Evolutionary conservation across 2,113 vertebrate species (phyloP).

Genomic region (Cyanocitta stelleri): DNA sequence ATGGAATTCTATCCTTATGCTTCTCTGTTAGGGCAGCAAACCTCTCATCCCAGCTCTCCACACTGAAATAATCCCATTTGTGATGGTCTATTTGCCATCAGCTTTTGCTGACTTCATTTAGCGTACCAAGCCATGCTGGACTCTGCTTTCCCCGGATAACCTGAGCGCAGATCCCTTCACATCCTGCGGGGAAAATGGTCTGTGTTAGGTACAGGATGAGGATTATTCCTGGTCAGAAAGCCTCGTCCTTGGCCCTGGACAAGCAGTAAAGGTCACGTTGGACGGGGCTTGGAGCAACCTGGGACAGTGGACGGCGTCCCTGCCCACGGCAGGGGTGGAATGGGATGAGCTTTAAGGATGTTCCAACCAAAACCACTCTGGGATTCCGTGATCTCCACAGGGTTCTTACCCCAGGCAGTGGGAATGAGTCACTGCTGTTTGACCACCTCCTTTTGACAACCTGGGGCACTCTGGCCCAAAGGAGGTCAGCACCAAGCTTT

Average conservation of each 20-base stretch:
- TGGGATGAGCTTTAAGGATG: background rate
- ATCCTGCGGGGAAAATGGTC: accelerated
- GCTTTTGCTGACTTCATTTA: background rate
- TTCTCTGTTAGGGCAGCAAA: background rate
- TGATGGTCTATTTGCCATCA: background rate
- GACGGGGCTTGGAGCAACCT: background rate
- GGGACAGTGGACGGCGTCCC: background rate
- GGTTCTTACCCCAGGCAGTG: background rate
- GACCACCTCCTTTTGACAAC: background rate
- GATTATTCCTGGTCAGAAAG: background rate
- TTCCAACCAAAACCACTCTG: background rate
- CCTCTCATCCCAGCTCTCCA: background rate
- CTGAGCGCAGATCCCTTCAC: background rate
- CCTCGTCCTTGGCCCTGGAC: background rate
- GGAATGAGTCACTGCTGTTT: background rate
- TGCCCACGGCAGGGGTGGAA: background rate
- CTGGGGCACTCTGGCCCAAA: background rate
- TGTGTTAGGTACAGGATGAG: accelerated
- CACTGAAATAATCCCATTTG: background rate
- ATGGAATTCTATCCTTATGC: background rate
- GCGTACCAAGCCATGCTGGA: background rate
- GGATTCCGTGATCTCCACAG: background rate
- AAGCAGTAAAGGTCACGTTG: background rate
- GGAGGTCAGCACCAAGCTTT: background rate
- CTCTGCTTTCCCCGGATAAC: accelerated